Base-by-base conservation (phyloP, 92 coral and sea anemone species). In the Palythoa grandiflora region DNA sequence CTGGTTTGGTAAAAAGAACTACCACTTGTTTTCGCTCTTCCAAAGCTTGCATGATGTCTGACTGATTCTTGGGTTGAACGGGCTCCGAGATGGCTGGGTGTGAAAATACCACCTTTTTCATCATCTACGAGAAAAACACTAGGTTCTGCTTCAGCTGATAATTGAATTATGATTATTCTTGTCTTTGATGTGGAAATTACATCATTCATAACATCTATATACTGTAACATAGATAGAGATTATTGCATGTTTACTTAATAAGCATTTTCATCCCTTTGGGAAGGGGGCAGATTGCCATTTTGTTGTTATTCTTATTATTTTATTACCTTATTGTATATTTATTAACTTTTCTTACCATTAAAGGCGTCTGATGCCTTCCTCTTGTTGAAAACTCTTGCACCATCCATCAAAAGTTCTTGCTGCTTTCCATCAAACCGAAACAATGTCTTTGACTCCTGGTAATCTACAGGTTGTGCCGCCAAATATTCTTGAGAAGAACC, bases 51-150 rank as follows among this genome's bases (percentile, higher is more conserved):
- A 10, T 38, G 72, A 44, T 61, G 6, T 15, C 73, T 39, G 16
- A 73, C 1, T 7, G 59, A 19, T 19, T 79, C 84, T 68, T 38
- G 73, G 57, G 53, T 60, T 79, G 73, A 79, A 79, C 2, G 71
- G 21, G 38, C 38, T 61, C 73, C 17, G 12, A 47, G 50, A 52
- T 79, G 54, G 57, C 38, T 47, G 2, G 84, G 73, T 20, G 12
- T 5, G 59, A 16, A 20, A n/a, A 52, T 0, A 28, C 39, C 20
- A 16, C 21, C 47, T 28, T 21, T 57, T 11, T 78, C 50, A 38
- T 55, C 50, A 12, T 78, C 83, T 78, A 19, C 5, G 39, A 13
- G 66, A 61, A 11, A 13, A 28, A 36, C 12, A 75, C 5, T 47
- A 72, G 16, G 7, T 21, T 9, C 75, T n/a, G 28, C 10, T 61